phyloP scores from a whole-genome alignment of 1,140 invertebrate species.

The Melanaphis sacchari region DNA sequence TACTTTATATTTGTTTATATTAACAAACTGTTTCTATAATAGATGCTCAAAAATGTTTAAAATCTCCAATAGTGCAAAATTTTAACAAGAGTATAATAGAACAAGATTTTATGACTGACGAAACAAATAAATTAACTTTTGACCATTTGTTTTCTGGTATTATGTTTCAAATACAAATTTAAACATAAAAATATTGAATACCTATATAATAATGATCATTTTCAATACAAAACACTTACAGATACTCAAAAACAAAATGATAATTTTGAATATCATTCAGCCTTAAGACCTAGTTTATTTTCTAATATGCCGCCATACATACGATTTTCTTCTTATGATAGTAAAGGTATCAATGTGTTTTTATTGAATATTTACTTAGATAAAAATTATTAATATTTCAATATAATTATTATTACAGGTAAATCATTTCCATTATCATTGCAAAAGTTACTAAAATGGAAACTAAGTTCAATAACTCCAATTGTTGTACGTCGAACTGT shows the following conservation, averaged over 20 bases:
- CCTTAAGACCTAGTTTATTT: conserved; percentile 79
- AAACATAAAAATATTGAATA: neutral
- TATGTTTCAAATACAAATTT: neutral
- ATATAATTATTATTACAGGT: conserved; percentile 60
- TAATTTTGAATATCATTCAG: conserved; percentile 57
- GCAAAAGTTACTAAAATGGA: conserved; percentile 85
- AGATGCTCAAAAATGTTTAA: neutral
- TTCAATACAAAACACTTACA: neutral
- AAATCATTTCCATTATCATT: conserved; percentile 73
- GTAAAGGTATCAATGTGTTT: conserved; percentile 66
- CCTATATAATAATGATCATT: neutral
- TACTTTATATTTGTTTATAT: neutral
- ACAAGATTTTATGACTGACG: neutral
- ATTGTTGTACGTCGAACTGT: conserved; percentile 84
- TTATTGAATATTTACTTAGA: conserved; percentile 61
- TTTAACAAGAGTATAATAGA: neutral
- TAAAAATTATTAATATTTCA: neutral
- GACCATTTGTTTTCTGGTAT: conserved; percentile 43
- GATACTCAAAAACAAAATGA: neutral
- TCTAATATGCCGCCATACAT: conserved; percentile 88
- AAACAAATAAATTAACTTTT: neutral
- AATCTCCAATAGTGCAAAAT: neutral
- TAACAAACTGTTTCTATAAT: neutral
- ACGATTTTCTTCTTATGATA: conserved; percentile 79
- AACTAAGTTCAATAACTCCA: conserved; percentile 89